Evolutionary conservation across 2,113 vertebrate genomes (phyloP).

Genomic region (Cynocephalus volans): DNA sequence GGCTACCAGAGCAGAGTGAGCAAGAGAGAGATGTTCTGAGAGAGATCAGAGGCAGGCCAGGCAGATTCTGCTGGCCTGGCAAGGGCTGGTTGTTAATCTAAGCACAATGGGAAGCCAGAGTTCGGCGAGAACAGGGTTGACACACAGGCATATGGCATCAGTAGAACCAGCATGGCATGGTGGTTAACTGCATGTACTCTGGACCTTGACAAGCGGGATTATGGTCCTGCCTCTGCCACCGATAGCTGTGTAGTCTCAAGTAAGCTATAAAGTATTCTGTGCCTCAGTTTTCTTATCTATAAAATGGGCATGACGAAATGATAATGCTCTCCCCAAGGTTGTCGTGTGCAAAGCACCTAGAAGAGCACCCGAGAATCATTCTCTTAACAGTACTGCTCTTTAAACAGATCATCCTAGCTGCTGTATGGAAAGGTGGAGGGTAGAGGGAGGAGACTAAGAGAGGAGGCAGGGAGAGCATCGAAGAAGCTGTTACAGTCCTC

Average conservation of each 20-base stretch:
- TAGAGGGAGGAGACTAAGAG: neutral
- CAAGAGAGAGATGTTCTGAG: neutral
- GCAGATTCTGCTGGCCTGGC: neutral
- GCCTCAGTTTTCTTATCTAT: neutral
- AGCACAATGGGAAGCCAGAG: neutral
- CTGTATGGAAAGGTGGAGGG: neutral
- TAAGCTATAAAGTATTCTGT: neutral
- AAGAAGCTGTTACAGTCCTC: neutral
- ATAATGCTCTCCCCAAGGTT: fast-evolving
- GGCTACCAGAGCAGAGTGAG: neutral
- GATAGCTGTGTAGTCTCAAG: neutral
- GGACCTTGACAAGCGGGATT: neutral
- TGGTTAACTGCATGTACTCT: neutral
- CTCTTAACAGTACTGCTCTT: neutral
- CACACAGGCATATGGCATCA: too few species aligned
- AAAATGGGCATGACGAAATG: neutral
- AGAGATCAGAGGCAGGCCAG: neutral
- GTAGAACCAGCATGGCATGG: fast-evolving
- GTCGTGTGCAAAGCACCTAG: neutral
- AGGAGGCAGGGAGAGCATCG: neutral
- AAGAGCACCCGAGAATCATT: neutral
- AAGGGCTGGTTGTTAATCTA: neutral
- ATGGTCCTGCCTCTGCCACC: neutral
- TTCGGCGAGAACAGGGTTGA: neutral
- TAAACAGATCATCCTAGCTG: neutral